Conservation (phyloP, 2,888 invertebrate genomes). For the Sericinus montela region DNA sequence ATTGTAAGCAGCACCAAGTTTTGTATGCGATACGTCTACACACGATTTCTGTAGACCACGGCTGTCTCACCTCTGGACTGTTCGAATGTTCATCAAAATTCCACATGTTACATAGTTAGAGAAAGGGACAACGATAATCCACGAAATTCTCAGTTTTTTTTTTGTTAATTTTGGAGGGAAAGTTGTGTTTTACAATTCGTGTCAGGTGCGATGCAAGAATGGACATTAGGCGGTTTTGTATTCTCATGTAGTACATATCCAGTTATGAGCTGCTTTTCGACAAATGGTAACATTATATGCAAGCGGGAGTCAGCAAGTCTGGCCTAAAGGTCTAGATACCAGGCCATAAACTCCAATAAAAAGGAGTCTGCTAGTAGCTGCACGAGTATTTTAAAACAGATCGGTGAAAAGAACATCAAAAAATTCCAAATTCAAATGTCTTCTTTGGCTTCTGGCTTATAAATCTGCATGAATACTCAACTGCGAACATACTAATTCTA, state of each 20-base stretch:
- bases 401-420: too few species aligned
- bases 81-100: conserved; percentile 68
- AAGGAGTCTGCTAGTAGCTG: too few species aligned
- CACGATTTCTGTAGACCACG: conserved; percentile 71
- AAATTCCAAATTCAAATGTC: too few species aligned
- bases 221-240: background rate
- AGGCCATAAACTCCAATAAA: too few species aligned
- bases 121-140: conserved; percentile 31
- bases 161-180: conserved; percentile 47
- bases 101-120: conserved; percentile 31
- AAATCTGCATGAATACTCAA: too few species aligned
- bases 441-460: too few species aligned
- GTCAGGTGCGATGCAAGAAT: conserved; percentile 7
- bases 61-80: conserved; percentile 49
- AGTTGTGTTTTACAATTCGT: conserved; percentile 39
- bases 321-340: too few species aligned
- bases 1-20: conserved; percentile 38
- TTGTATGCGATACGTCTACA: conserved; percentile 60
- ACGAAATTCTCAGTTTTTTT: conserved; percentile 20
- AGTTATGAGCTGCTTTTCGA: background rate
- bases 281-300: too few species aligned
- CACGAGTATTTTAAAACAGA: too few species aligned
- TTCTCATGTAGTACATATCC: background rate
- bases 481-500: too few species aligned
- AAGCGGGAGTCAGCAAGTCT: too few species aligned